Evolutionary conservation across 2,888 invertebrate genomes (phyloP), one percentile per base, ranked within the genome.

Genomic region (Pogonocherus hispidulus): DNA sequence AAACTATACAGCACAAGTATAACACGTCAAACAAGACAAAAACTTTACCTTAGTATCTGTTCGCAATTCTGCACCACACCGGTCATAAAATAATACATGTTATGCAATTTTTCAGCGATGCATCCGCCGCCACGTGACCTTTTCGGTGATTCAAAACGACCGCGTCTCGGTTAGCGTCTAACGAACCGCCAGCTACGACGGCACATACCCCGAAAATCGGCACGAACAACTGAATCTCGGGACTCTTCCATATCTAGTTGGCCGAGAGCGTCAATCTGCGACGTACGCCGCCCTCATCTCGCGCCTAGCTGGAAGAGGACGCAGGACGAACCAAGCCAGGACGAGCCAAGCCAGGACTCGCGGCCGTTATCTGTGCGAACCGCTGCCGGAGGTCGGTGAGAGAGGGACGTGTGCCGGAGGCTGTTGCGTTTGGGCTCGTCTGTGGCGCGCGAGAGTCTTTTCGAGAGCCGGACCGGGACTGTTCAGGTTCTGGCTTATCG

Each of bases 31-130:
- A 19, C 19, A 47, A 19, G 19, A 47, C 20, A 8, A 9, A 47
- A 47, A 1, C 18, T 54, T 70, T 78, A 82, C 82, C 82, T 82
- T 59, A 82, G 71, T 27, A 82, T 82, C 57, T 81, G 74, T 63
- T 81, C 82, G 76, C 82, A 82, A 67, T 82, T 82, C 56, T 82
- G 81, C 62, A 82, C 81, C 14, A 82, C 82, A 51, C 81, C 82
- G 22, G 81, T 80, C 81, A 82, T 82, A 71, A 82, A 82, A 76
- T 82, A 82, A 70, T 82, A 82, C 82, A 82, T 82, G 44, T n/a
- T n/a, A 55, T 67, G 56, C 11, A 14, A 5, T 8, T 8, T 44
- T 16, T 32, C n/a, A 35, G 9, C 11, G 16, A 16, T 35, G 11
- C 59, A 59, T 46, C 14, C 11, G 18, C 32, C 46, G 23, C 59